Base-by-base conservation (phyloP, 1,140 invertebrate species). In the Psilanteris sp. region DNA sequence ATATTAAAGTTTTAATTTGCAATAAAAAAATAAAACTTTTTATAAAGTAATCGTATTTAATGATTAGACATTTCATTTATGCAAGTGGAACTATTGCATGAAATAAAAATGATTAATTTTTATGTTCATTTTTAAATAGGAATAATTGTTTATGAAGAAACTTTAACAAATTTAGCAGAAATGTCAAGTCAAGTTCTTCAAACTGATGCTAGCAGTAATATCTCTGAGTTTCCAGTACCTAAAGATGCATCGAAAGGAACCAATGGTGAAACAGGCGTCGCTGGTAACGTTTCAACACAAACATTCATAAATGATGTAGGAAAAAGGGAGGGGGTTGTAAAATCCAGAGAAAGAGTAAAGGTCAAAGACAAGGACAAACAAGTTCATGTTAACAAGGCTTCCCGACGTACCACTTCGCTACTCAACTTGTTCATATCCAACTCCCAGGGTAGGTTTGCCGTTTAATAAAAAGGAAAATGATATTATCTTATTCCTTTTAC, bases 401-500 rank as follows among this genome's bases (percentile, higher is more conserved):
- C 94, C 87, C 93, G 95, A 89, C 94, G 95, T 90, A 96, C 96
- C 89, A 96, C 95, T 87, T 96, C 95, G 88, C 92, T 97, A 86
- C 92, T 96, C 88, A 96, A 97, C 92, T 92, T 96, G 90, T 97
- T 96, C 91, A 95, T 96, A 91, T 95, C 95, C 90, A 95, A 95
- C 90, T 95, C 95, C 90, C 94, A 96, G 92, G 95, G 94, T 93
- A 96, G 85, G 86, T 88, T 62, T 46, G 11, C 62, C 31, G 72
- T 68, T 59, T 77, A 74, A 70, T 59, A 16, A 14, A 46, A 44
- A 14, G 8, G n/a, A 31, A 20, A 50, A 34, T 2, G 3, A 14
- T 18, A 18, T 37, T n/a, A 1, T 11, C 1, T 11, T 22, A 8
- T 44, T 48, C 10, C 32, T 46, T 16, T 31, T 29, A 0, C 18